phyloP scores from a whole-genome alignment of 2,888 invertebrate genomes.

The Macropis europaea region DNA sequence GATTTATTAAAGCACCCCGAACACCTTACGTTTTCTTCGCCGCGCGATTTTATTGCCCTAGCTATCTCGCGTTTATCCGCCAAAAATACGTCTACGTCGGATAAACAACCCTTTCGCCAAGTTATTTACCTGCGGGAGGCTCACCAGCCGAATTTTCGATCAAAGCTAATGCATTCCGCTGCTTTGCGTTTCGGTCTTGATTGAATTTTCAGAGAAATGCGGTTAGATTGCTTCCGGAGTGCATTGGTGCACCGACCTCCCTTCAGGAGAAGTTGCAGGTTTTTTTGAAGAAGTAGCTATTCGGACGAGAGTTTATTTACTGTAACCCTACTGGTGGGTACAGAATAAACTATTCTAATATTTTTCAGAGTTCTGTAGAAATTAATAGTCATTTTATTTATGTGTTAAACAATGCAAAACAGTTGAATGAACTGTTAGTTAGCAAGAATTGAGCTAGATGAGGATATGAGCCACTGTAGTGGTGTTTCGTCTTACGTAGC shows the following conservation, averaged over 20 bases:
- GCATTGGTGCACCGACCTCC: conserved; percentile 20
- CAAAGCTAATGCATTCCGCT: conserved; percentile 47
- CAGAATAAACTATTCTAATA: no score
- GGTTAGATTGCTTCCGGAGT: conserved; percentile 3
- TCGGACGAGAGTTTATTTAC: no score
- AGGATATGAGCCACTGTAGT: no score
- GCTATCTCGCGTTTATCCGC: background rate
- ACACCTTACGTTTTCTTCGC: background rate
- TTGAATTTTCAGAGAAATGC: conserved; percentile 31
- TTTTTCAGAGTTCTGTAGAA: no score
- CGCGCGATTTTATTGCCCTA: background rate
- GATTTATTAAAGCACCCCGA: background rate
- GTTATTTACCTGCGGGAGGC: conserved; percentile 19
- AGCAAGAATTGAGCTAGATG: no score
- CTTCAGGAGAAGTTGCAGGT: no score
- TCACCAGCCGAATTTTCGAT: conserved; percentile 33
- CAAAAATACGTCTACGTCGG: background rate
- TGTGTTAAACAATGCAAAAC: no score
- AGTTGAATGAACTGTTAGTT: no score
- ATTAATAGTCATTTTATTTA: no score
- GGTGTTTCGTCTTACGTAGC: no score
- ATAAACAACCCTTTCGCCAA: background rate
- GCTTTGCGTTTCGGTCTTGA: conserved; percentile 33
- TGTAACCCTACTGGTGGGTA: no score
- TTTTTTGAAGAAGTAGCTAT: no score